A percentile compares a stretch with the other conserved stretches of the same genome.
phyloP scores from a whole-genome alignment of 2,888 invertebrate genomes.

The Didymodactylos carnosus region DNA sequence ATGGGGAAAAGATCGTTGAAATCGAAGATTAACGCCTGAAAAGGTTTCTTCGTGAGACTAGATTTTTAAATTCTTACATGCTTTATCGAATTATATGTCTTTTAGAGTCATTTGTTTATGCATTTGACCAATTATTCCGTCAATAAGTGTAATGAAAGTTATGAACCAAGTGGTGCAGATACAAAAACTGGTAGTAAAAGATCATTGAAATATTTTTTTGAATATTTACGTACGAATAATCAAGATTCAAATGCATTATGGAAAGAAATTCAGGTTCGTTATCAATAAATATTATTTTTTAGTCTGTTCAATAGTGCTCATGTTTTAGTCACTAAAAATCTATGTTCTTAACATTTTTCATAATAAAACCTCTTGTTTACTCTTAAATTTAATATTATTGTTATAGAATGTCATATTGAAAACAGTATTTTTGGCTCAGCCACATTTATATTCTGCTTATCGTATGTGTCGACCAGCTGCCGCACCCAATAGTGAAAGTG shows the following conservation, averaged over 20 bases:
- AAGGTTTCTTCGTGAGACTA: no score
- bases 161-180: constrained; percentile 24
- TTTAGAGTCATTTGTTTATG: constrained; percentile 31
- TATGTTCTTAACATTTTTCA: no score
- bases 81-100: constrained; percentile 11
- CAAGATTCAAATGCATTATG: constrained; percentile 28
- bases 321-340: no score
- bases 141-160: constrained; percentile 33
- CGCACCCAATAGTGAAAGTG: constrained; percentile 26
- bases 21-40: no score
- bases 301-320: no score
- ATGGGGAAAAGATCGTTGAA: no score
- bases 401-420: constrained; percentile 15
- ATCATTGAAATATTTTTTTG: constrained; percentile 29
- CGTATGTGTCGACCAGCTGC: constrained; percentile 34
- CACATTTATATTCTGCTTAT: constrained; percentile 32
- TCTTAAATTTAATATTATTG: background rate
- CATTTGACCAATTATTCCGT: constrained; percentile 35
- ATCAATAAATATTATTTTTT: background rate
- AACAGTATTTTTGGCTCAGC: constrained; percentile 23
- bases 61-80: background rate
- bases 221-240: constrained; percentile 27
- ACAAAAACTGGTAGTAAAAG: constrained; percentile 27
- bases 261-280: constrained; percentile 22
- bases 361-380: no score